Evolutionary conservation across 2,113 vertebrate genomes (phyloP).

Genomic region (Verasper variegatus): DNA sequence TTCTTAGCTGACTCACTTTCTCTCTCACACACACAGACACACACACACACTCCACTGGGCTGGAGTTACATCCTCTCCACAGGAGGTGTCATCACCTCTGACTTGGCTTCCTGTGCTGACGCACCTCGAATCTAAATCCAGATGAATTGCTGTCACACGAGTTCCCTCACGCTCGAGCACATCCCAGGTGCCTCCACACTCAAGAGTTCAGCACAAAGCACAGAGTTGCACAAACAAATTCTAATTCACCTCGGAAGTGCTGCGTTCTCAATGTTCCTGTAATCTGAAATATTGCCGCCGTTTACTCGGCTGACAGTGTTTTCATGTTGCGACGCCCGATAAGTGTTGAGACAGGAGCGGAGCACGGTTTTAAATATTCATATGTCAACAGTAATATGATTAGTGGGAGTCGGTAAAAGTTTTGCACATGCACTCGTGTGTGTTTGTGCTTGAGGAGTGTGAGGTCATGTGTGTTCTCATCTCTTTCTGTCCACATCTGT

Average conservation of each 20-base stretch:
- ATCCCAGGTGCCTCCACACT: neutral
- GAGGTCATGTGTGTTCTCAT: neutral
- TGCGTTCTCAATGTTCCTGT: neutral
- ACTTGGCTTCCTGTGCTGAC: slow-evolving; percentile 18
- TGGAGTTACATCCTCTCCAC: slow-evolving; percentile 42
- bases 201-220: neutral
- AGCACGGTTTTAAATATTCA: slow-evolving; percentile 37
- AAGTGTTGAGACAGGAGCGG: neutral
- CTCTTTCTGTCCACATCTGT: slow-evolving; percentile 11
- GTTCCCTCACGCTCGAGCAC: neutral
- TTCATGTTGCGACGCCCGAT: neutral
- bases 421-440: neutral
- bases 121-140: slow-evolving; percentile 15
- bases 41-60: neutral
- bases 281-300: neutral
- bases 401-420: slow-evolving; percentile 20
- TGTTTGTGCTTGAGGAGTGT: neutral
- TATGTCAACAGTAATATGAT: slow-evolving; percentile 35
- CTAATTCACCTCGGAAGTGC: slow-evolving; percentile 14
- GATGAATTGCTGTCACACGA: slow-evolving; percentile 1
- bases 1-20: too few species aligned
- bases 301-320: neutral
- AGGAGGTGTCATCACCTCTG: slow-evolving; percentile 42
- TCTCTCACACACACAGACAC: too few species aligned
- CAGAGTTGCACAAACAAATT: neutral